Conservation (phyloP, 2,113 vertebrate species). For the Cochlearius cochlearius region DNA sequence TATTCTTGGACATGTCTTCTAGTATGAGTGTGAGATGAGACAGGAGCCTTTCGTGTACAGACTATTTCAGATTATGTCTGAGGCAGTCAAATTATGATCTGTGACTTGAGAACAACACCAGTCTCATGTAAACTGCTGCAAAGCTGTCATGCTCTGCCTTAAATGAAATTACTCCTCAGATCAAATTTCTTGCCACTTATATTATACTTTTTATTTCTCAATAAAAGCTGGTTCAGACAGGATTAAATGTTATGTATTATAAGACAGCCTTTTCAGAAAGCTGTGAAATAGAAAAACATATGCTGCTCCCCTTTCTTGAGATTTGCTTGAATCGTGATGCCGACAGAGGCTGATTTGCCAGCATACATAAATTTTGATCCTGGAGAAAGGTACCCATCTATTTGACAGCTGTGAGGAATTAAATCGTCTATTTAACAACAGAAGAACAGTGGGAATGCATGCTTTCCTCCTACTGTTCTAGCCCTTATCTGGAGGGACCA, state of each 20-base stretch:
- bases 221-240: neutral
- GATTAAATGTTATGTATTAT: neutral
- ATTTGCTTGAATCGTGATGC: neutral
- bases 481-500: neutral
- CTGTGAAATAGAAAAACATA: neutral
- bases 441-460: neutral
- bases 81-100: neutral
- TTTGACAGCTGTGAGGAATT: neutral
- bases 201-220: slow-evolving; percentile 37
- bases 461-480: neutral
- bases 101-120: neutral
- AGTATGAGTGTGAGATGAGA: neutral
- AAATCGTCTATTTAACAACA: neutral
- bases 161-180: neutral
- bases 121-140: neutral
- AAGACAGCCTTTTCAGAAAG: slow-evolving; percentile 19
- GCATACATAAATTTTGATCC: neutral
- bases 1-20: neutral
- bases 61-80: neutral
- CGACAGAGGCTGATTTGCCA: neutral
- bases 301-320: neutral
- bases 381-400: neutral
- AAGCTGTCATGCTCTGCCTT: neutral
- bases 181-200: neutral
- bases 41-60: neutral